Evolutionary conservation across 2,888 invertebrate species (phyloP).

Genomic region (Tinea trinotella): DNA sequence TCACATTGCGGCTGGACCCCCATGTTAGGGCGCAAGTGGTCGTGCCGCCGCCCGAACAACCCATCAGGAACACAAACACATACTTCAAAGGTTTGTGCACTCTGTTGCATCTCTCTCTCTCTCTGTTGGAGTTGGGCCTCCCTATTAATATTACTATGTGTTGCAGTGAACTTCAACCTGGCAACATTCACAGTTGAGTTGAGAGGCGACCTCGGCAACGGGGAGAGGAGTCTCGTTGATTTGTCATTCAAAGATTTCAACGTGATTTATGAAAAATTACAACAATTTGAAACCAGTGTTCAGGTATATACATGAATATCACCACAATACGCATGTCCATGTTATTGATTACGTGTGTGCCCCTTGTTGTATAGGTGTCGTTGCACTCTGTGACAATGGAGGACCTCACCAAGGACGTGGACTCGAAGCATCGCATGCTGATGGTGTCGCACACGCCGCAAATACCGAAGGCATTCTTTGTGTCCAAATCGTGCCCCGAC

Average conservation of each 20-base stretch:
- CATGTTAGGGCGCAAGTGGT: constrained; percentile 71
- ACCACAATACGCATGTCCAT: too few relatives aligned
- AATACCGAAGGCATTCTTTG: constrained; percentile 65
- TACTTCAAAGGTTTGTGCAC: constrained; percentile 27
- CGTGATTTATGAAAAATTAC: constrained; percentile 79
- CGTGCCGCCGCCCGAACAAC: constrained; percentile 35
- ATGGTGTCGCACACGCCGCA: constrained; percentile 79
- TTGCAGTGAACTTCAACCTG: constrained; percentile 78
- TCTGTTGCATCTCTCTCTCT: neutral
- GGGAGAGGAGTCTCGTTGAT: constrained; percentile 86
- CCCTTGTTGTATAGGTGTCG: constrained; percentile 81
- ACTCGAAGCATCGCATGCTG: constrained; percentile 87
- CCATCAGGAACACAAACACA: constrained; percentile 8
- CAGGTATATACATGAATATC: constrained; percentile 61
- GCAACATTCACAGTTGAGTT: constrained; percentile 83
- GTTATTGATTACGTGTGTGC: too few relatives aligned
- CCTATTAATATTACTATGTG: too few relatives aligned
- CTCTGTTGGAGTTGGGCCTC: neutral
- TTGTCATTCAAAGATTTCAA: constrained; percentile 88
- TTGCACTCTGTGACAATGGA: constrained; percentile 92
- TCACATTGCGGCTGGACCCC: constrained; percentile 74
- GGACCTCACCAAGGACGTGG: constrained; percentile 84
- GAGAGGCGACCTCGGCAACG: constrained; percentile 77
- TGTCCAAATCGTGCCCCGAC: constrained; percentile 88
- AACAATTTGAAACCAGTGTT: constrained; percentile 79